Evolutionary conservation across 2,888 invertebrate species (phyloP), one percentile per base, ranked within the genome.

Genomic region (Bombylius discolor): DNA sequence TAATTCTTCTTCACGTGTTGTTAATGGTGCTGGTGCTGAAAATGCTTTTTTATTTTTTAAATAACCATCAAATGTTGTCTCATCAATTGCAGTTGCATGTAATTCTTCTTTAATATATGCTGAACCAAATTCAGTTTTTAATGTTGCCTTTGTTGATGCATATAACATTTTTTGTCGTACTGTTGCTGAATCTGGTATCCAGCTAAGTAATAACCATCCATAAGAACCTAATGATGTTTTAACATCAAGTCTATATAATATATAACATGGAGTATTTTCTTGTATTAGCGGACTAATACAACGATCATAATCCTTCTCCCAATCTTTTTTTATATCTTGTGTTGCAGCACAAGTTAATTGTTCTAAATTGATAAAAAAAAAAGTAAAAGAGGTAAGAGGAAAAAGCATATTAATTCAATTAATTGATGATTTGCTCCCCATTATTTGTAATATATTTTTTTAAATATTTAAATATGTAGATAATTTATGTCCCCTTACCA

Each of bases 141-240:
- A 77, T 1, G 98, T 99, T 1, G 98, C 93, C 74, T 96, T 93
- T 0, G 97, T 98, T 0, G 95, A 96, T 0, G 98, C 98, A 67
- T 96, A 96, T 54, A 99, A 77, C 98, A 99, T 98, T 75, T 99
- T 99, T 67, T 94, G 87, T 58, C 94, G 77, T 3, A 94, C 85
- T 0, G 89, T 83, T 1, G 96, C 89, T 56, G 81, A 82, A 68
- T 98, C 98, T 1, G 98, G 98, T 0, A 89, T 91, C 92, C 96
- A 99, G 64, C 89, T 89, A 54, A 95, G 84, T 54, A 94, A 79
- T 9, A 98, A 72, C 97, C 98, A 99, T 66, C 93, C 89, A 72
- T 89, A 85, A 23, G 23, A 23, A 0, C 92, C 92, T 8, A 85
- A 78, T 12, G 87, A 81, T 61, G 86, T 86, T 67, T 84, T 86